Evolutionary conservation across 1,140 invertebrate genomes (phyloP), one percentile per base, ranked within the genome.

Genomic region (Monochamus saltuarius): DNA sequence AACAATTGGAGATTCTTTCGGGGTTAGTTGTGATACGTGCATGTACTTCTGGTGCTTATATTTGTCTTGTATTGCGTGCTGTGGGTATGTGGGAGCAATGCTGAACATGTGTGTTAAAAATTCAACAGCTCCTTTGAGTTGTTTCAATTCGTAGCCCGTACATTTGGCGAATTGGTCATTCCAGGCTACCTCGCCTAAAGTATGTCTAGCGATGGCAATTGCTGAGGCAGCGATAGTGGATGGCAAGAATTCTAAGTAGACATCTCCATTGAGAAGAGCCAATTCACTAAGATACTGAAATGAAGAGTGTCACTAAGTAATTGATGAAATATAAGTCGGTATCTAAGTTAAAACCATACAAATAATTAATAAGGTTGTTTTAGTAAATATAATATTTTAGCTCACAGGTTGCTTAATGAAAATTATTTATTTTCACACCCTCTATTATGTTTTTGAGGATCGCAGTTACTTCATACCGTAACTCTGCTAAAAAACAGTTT

Each of bases 241-340:
- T n/a, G 94, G 92, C 56, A 88, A 77, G 77, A 83, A 94, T 61
- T 87, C 83, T 46, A 96, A 80, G 75, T 89, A 97, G 0, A 89
- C 87, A 64, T 96, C 92, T 7, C 86, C 88, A 72, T 97, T 92
- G 62, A 97, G 75, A 58, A 97, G 78, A 2, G 91, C 87, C 62
- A 97, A 73, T 78, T 97, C 94, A 54, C 87, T 85, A 43, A 97
- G 81, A 73, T 91, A 97, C 91, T 95, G 40, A 61, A 66, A 73
- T 68, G 22, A 50, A 55, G 50, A 57, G n/a, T n/a, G n/a, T n/a
- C n/a, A n/a, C n/a, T n/a, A n/a, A n/a, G n/a, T n/a, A n/a, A n/a
- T n/a, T n/a, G n/a, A 42, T 29, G 6, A 29, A 29, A 29, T 29
- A 29, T n/a, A n/a, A n/a, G n/a, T n/a, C n/a, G n/a, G n/a, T n/a